A percentile compares a stretch with the other conserved stretches of the same genome.
These are phyloP conservation scores for Spea hammondii DNA, from an alignment of 2,797 vertebrate genomes.

Conservation along the genomic window DNA sequence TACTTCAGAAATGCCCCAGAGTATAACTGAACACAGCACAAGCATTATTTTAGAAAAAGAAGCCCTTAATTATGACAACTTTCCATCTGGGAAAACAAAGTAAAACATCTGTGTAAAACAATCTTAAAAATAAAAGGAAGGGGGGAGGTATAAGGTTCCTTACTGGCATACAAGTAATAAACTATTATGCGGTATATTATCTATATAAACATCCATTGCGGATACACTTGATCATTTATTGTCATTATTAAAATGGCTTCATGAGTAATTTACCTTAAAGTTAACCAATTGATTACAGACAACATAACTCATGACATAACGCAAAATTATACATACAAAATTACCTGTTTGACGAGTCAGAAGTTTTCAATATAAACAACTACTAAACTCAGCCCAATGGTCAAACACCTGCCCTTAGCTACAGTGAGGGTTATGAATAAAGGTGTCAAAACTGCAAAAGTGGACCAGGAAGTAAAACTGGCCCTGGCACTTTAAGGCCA, in stretches of 20 bases:
- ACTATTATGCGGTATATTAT: no score
- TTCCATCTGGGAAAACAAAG: not conserved
- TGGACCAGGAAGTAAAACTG: no score
- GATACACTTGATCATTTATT: not conserved
- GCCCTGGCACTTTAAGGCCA: no score
- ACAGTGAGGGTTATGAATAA: no score
- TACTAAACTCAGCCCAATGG: constrained; percentile 24
- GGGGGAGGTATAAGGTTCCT: no score
- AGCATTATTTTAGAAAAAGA: not conserved
- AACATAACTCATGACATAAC: constrained; percentile 35
- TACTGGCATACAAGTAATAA: no score
- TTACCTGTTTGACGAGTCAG: constrained; percentile 41
- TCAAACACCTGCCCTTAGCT: constrained; percentile 17
- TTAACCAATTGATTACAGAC: constrained; percentile 21
- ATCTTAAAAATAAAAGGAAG: no score
- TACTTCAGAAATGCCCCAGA: not conserved
- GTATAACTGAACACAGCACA: not conserved
- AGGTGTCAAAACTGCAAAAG: no score
- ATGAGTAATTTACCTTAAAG: constrained; percentile 21
- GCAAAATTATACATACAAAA: constrained; percentile 33
- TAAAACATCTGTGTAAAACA: not conserved
- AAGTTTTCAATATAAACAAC: constrained; percentile 38
- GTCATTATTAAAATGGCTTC: not conserved
- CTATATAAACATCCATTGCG: no score
- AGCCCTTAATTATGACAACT: not conserved